Evolutionary conservation across 2,888 invertebrate genomes (phyloP), one percentile per base, ranked within the genome.

Genomic region (Limenitis camilla): DNA sequence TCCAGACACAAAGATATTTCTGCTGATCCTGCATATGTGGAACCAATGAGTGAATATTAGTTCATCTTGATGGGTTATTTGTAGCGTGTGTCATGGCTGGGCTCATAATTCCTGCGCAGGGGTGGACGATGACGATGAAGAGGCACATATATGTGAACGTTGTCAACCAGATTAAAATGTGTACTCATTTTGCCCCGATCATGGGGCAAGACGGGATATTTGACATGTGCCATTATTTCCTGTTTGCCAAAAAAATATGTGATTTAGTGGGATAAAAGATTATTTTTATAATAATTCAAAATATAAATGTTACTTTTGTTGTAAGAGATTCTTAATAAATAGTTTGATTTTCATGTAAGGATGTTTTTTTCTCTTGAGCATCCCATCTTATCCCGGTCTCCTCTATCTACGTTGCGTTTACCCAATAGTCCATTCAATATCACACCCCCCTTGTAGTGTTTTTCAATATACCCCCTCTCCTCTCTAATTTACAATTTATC

Each of bases 21-120:
- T n/a, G n/a, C n/a, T n/a, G n/a, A n/a, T n/a, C n/a, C n/a, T n/a
- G n/a, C n/a, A n/a, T n/a, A n/a, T n/a, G n/a, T n/a, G n/a, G n/a
- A n/a, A n/a, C n/a, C n/a, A n/a, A n/a, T n/a, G n/a, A n/a, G n/a
- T n/a, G n/a, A n/a, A n/a, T n/a, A n/a, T n/a, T n/a, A n/a, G n/a
- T n/a, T n/a, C n/a, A n/a, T n/a, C n/a, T n/a, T n/a, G 64, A 31
- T 63, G 61, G 61, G 58, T 63, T 6, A 52, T 49, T 31, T 67
- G 62, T 44, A 41, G 42, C 44, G 52, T 47, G 32, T 64, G 61
- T 46, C 47, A 52, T 7, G 57, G 60, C 38, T 63, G 64, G 64
- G 54, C 61, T 6, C 61, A 63, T 59, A 60, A 62, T 53, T 58
- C 56, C 7, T 57, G 58, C 44, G 58, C 63, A 19, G 60, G 61